phyloP scores from a whole-genome alignment of 2,888 invertebrate genomes.

The Hirtodrosophila duncani region DNA sequence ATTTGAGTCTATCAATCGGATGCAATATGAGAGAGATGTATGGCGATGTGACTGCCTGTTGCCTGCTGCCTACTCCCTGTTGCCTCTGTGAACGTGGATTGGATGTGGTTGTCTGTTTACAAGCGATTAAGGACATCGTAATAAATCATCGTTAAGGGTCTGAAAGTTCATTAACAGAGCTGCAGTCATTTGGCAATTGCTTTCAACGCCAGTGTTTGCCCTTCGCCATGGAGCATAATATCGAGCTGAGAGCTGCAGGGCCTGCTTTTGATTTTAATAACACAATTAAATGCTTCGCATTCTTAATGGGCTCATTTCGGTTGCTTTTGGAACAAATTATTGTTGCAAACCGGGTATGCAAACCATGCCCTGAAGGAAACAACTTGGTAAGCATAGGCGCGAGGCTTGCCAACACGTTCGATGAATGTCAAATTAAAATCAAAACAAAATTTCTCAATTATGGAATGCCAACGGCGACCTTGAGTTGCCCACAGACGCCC shows the following conservation, averaged over 20 bases:
- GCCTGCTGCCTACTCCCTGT: no score
- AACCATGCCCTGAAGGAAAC: no score
- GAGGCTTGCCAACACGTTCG: conserved; percentile 56
- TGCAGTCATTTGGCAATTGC: conserved; percentile 13
- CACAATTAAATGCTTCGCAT: conserved; percentile 51
- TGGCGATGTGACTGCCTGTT: conserved; percentile 9
- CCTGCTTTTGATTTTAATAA: conserved; percentile 44
- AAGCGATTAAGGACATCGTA: conserved; percentile 52
- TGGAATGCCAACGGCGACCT: conserved; percentile 32
- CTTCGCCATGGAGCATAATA: conserved; percentile 30
- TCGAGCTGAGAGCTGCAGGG: conserved; percentile 30
- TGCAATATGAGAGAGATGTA: no score
- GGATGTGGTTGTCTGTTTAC: conserved; percentile 26
- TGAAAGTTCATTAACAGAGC: conserved; percentile 49
- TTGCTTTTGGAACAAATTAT: no score
- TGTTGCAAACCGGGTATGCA: no score
- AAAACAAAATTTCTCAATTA: conserved; percentile 39
- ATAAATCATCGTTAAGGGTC: conserved; percentile 58
- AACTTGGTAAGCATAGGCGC: no score
- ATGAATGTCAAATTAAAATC: conserved; percentile 47
- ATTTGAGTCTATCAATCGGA: no score
- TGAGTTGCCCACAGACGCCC: conserved; percentile 22
- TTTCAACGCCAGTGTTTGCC: conserved; percentile 1
- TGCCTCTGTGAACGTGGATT: not conserved
- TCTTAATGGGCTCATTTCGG: conserved; percentile 18